A percentile compares a stretch with the other conserved stretches of the same genome.
Evolutionary conservation across 2,888 invertebrate species (phyloP).

Genomic region (Oasisia sp.): DNA sequence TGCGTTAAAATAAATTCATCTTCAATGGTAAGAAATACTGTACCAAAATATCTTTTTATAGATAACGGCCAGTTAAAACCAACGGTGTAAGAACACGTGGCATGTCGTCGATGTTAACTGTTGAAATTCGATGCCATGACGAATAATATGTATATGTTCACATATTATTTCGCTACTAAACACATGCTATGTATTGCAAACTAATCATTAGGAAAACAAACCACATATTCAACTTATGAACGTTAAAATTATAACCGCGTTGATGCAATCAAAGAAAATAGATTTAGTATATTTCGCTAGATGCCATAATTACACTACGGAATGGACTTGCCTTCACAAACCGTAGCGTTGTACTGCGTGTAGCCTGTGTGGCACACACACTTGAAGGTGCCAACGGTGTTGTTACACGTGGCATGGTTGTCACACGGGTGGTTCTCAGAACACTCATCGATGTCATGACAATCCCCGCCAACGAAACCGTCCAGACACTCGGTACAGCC

Average conservation of each 20-base stretch:
- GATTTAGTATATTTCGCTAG: no score
- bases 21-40: background rate
- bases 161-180: no score
- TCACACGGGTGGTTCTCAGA: background rate
- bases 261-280: no score
- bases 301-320: no score
- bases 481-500: background rate
- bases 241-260: no score
- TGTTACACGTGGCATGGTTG: background rate
- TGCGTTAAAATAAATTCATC: background rate
- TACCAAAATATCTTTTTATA: background rate
- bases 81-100: background rate
- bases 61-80: background rate
- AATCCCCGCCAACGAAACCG: background rate
- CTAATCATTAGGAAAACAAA: no score
- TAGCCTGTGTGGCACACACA: background rate
- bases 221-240: no score
- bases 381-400: background rate
- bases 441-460: constrained; percentile 19
- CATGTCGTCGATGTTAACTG: background rate
- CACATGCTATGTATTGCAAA: no score
- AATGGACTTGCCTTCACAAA: background rate
- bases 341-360: background rate
- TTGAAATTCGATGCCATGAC: no score
- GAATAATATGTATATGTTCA: no score